phyloP scores from a whole-genome alignment of 2,797 vertebrate genomes.

The Champsocephalus esox region DNA sequence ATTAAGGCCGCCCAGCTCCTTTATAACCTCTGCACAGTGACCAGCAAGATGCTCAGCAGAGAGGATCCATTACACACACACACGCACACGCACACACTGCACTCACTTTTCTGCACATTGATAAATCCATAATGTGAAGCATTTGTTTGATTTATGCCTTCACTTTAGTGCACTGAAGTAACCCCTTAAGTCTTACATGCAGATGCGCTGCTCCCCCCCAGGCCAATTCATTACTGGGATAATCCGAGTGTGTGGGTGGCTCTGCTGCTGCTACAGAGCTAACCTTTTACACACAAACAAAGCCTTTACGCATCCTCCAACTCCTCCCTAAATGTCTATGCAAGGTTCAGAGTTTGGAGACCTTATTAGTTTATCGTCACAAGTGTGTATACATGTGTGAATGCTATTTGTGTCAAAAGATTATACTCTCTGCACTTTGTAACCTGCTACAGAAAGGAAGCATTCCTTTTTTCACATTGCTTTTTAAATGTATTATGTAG shows the following conservation, averaged over 20 bases:
- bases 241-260: constrained; percentile 53
- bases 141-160: constrained; percentile 56
- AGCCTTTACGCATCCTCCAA: constrained; percentile 3
- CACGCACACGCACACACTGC: constrained; percentile 11
- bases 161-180: constrained; percentile 42
- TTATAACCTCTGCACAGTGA: no score
- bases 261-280: constrained; percentile 32
- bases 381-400: neutral
- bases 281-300: constrained; percentile 22
- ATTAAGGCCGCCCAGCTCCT: no score
- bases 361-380: constrained; percentile 34
- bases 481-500: constrained; percentile 1
- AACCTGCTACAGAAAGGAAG: constrained; percentile 21
- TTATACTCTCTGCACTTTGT: constrained; percentile 36
- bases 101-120: constrained; percentile 23
- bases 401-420: constrained; percentile 17
- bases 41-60: no score
- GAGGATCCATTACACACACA: neutral
- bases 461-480: constrained; percentile 1
- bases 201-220: constrained; percentile 46
- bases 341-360: constrained; percentile 29
- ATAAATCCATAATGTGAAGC: constrained; percentile 46
- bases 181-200: constrained; percentile 50
- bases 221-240: constrained; percentile 66
- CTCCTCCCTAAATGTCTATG: constrained; percentile 20